Conservation (phyloP, 1,140 invertebrate genomes). For the Cephus cinctus region DNA sequence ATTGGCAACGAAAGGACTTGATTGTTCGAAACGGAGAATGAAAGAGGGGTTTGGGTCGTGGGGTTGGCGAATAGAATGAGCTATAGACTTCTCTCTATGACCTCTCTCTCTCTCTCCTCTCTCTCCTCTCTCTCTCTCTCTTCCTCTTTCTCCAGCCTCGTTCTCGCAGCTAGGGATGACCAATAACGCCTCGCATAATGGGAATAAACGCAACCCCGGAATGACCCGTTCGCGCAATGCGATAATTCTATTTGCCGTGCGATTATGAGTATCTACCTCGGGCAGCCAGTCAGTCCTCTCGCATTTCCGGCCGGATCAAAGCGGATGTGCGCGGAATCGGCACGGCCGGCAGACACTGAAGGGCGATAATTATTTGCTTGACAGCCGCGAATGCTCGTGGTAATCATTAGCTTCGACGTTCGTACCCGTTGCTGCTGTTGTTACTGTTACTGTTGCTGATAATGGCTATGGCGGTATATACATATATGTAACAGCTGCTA, state of each 20-base stretch:
- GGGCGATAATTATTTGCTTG: conserved; percentile 43
- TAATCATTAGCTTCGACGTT: too few relatives aligned
- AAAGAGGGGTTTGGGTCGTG: too few relatives aligned
- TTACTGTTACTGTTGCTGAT: conserved; percentile 18
- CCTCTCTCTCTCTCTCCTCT: conserved; percentile 14
- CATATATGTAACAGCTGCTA: conserved; percentile 10
- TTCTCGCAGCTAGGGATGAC: neutral
- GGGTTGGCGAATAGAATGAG: too few relatives aligned
- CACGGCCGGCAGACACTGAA: conserved; percentile 29
- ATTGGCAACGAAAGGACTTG: too few relatives aligned
- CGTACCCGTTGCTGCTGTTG: conserved; percentile 36
- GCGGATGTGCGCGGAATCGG: conserved; percentile 29
- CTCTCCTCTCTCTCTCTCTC: neutral
- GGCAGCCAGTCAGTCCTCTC: conserved; percentile 30
- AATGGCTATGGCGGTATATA: conserved; percentile 1
- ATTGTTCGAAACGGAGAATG: too few relatives aligned
- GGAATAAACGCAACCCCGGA: conserved; percentile 17
- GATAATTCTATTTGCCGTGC: conserved; percentile 42
- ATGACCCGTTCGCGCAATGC: conserved; percentile 25
- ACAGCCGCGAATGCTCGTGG: too few relatives aligned
- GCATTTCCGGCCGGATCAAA: conserved; percentile 37
- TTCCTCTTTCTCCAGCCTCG: neutral
- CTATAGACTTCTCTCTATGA: too few relatives aligned
- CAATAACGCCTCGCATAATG: neutral
- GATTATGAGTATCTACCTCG: conserved; percentile 38